Evolutionary conservation across 2,888 invertebrate species (phyloP).

Genomic region (Rosalia funebris): DNA sequence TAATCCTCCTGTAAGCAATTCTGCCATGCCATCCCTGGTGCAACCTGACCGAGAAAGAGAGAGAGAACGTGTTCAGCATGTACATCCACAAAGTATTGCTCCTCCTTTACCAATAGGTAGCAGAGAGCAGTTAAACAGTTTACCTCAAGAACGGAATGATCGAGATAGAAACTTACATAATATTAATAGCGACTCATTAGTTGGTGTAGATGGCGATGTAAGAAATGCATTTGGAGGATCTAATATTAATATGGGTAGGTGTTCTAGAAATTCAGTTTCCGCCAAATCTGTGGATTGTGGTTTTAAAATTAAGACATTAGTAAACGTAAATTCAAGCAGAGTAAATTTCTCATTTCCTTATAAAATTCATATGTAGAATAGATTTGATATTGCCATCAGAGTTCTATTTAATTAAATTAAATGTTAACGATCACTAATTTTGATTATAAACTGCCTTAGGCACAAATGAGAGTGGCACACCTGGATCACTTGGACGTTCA

Average conservation of each 20-base stretch:
- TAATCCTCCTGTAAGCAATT: conserved; percentile 56
- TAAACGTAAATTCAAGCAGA: no score
- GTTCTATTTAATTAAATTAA: no score
- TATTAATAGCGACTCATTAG: conserved; percentile 62
- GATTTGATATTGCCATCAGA: no score
- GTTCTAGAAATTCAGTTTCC: no score
- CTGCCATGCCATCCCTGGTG: conserved; percentile 46
- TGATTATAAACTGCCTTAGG: no score
- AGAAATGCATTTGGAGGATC: conserved; percentile 66
- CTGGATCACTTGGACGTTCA: conserved; percentile 68
- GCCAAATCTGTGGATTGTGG: no score
- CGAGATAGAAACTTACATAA: conserved; percentile 53
- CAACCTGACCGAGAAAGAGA: conserved; percentile 34
- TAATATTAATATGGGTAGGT: conserved; percentile 48
- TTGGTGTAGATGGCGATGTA: conserved; percentile 70
- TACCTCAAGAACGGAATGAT: conserved; percentile 54
- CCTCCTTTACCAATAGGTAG: conserved; percentile 28
- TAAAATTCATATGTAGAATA: no score
- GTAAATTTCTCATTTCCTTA: no score
- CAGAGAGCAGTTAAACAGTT: conserved; percentile 48
- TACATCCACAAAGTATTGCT: conserved; percentile 38
- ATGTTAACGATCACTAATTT: no score
- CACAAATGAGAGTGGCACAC: conserved; percentile 60
- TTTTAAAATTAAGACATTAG: no score
- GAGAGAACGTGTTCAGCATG: conserved; percentile 35